These are phyloP conservation scores for Plecturocebus donacophilus DNA, from an alignment of 2,113 vertebrate genomes.

Conservation along the genomic window DNA sequence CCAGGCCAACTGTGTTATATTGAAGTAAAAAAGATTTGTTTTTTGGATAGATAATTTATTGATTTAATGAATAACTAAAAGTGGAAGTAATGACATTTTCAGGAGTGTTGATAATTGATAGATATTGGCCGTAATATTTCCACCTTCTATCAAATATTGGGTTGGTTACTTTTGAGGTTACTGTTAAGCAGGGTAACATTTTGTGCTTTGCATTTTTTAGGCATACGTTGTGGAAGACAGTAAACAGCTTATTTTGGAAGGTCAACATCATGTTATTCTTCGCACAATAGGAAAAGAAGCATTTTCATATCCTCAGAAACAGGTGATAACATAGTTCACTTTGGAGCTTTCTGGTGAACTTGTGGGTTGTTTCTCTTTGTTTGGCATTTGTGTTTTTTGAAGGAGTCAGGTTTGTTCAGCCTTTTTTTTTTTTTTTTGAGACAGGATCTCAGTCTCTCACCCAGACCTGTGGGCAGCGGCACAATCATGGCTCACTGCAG, in stretches of 20 bases:
- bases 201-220: conserved; percentile 82
- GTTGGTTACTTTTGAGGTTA: neutral
- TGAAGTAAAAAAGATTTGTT: neutral
- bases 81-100: neutral
- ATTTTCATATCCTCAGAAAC: conserved; percentile 92
- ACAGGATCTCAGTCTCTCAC: no score
- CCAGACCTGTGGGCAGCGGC: no score
- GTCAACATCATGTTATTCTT: conserved; percentile 95
- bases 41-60: neutral
- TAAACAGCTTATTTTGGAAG: conserved; percentile 96
- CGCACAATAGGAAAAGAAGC: conserved; percentile 93
- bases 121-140: neutral
- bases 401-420: neutral
- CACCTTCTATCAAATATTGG: neutral
- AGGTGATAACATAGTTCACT: conserved; percentile 86
- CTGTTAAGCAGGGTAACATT: neutral
- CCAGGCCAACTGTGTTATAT: neutral
- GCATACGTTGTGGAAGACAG: conserved; percentile 97
- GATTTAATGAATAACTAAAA: neutral
- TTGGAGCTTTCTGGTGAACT: neutral
- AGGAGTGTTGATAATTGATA: neutral
- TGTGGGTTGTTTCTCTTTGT: neutral
- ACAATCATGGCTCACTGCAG: no score
- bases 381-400: conserved; percentile 9
- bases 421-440: neutral